Evolutionary conservation across 2,888 invertebrate genomes (phyloP).

Genomic region (Limulus polyphemus): DNA sequence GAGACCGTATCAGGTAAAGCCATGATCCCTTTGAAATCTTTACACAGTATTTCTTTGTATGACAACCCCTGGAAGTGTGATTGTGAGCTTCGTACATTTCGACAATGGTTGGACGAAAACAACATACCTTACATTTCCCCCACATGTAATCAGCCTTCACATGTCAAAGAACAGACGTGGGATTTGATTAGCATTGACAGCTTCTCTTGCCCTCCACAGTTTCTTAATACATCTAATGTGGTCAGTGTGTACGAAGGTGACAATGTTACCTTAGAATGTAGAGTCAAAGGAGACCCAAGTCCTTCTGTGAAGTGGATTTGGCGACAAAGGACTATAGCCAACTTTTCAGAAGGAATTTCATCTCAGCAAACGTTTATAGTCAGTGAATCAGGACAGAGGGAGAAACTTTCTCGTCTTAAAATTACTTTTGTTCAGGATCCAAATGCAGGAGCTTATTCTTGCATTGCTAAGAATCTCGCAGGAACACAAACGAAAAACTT

Average conservation of each 20-base stretch:
- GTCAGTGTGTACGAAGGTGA: slow-evolving; percentile 22
- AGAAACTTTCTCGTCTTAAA: slow-evolving; percentile 15
- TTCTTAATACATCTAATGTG: slow-evolving; percentile 22
- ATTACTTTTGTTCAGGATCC: slow-evolving; percentile 22
- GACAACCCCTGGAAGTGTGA: slow-evolving; percentile 24
- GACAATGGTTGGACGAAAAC: slow-evolving; percentile 19
- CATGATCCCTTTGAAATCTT: slow-evolving; percentile 18
- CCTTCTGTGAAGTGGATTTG: slow-evolving; percentile 23
- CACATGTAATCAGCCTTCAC: slow-evolving; percentile 16
- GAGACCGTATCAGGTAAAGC: slow-evolving; percentile 50
- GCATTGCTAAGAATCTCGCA: slow-evolving; percentile 19
- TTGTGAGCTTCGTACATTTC: slow-evolving; percentile 21
- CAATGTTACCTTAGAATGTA: slow-evolving; percentile 23
- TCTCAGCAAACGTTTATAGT: slow-evolving; percentile 20
- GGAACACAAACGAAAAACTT: slow-evolving; percentile 20
- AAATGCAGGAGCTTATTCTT: slow-evolving; percentile 21
- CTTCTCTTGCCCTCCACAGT: slow-evolving; percentile 21
- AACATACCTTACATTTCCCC: slow-evolving; percentile 24
- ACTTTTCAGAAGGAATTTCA: slow-evolving; percentile 21
- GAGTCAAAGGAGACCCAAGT: slow-evolving; percentile 21
- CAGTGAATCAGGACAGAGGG: slow-evolving; percentile 12
- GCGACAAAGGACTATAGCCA: slow-evolving; percentile 18
- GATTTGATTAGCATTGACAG: slow-evolving; percentile 17
- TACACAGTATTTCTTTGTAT: slow-evolving; percentile 20
- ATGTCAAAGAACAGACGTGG: slow-evolving; percentile 19